Base-by-base conservation (phyloP, 2,888 invertebrate species). In the Timandra comae region DNA sequence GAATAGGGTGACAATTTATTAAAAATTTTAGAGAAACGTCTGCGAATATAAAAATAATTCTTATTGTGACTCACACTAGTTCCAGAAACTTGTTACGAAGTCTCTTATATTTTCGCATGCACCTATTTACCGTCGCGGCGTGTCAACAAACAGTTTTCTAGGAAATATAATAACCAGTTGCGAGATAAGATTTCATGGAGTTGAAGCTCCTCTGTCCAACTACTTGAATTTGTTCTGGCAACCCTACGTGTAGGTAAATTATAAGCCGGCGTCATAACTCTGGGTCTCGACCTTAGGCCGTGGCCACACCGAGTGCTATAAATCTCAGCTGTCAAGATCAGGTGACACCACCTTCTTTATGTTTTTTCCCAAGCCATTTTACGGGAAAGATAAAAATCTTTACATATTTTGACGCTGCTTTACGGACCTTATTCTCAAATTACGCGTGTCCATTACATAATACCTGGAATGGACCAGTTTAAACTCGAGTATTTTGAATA, bases 311-410 rank as follows among this genome's bases (percentile, higher is more conserved):
- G 74, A 66, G 69, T 48, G 63, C 63, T 36, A 79, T 85, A 77
- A 85, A 84, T 85, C 81, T 55, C 53, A 49, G 49, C 76, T 79
- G 84, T 81, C 85, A 66, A 75, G 82, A 79, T 84, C 85, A 86
- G 86, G 86, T 86, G 86, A 86, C 86, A 85, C 82, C 80, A 74
- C 79, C 82, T 86, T 84, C 85, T 86, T 86, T 86, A 86, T 86
- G 86, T 86, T 86, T 86, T 86, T 86, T 86, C 86, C 84, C 86
- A 86, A 81, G 81, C 85, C 77, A 72, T 86, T 86, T 86, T 85
- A 86, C 81, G 78, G 82, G 63, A 84, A 84, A 82, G 86, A 86
- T 86, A 84, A 82, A 73, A 77, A 86, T 86, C 86, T 86, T 79
- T 81, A 86, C 86, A 86, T 85, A 85, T 85, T 85, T 85, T 84